Conservation (phyloP, 2,797 vertebrate genomes). For the Hypotaenidia philippensis region DNA sequence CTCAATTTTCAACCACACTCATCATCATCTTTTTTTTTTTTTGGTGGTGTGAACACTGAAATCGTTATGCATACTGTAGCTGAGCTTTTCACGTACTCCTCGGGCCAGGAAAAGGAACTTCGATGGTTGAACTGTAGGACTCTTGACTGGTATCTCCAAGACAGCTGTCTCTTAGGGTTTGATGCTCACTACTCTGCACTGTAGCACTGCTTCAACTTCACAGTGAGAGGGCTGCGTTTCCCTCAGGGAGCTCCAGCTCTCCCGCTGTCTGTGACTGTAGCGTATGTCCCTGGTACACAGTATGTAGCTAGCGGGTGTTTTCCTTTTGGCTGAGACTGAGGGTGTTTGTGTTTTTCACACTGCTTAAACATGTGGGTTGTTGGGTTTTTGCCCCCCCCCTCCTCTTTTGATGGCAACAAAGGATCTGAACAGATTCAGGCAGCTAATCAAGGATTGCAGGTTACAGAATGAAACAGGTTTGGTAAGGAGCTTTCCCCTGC, state of each 20-base stretch:
- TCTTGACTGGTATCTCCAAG: conserved; percentile 18
- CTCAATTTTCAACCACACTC: background rate
- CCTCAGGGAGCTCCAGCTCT: conserved; percentile 8
- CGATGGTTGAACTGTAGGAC: conserved; percentile 64
- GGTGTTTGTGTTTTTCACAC: conserved; percentile 26
- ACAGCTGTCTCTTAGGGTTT: conserved; percentile 38
- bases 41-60: background rate
- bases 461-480: background rate
- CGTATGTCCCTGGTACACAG: conserved; percentile 33
- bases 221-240: background rate
- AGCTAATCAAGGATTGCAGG: conserved; percentile 42
- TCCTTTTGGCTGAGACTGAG: conserved; percentile 71
- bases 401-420: conserved; percentile 6
- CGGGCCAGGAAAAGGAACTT: conserved; percentile 12
- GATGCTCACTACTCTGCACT: conserved; percentile 16
- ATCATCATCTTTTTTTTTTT: background rate
- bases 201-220: conserved; percentile 12
- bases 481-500: conserved; percentile 33
- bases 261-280: background rate
- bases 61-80: background rate
- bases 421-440: background rate
- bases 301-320: background rate
- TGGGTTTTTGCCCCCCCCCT: background rate
- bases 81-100: background rate
- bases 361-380: conserved; percentile 11